Conservation (phyloP, 1,140 invertebrate species). For the Cydia pomonella region DNA sequence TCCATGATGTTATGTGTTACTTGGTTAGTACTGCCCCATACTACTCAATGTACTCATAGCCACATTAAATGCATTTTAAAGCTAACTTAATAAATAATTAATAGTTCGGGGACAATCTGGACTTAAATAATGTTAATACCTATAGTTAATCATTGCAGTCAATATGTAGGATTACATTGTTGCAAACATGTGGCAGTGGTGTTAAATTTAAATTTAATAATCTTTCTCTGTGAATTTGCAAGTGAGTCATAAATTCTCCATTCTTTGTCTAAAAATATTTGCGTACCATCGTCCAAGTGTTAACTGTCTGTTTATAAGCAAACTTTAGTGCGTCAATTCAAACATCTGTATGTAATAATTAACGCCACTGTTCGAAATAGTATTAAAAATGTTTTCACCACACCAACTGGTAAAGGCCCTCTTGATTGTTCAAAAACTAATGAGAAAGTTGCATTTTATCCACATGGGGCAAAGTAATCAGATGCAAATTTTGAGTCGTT, state of each 20-base stretch:
- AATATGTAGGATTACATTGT: not conserved
- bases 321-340: not conserved
- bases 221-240: not conserved
- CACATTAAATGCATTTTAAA: too few relatives aligned
- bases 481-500: too few relatives aligned
- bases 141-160: not conserved
- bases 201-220: not conserved
- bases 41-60: too few relatives aligned
- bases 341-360: conserved; percentile 15
- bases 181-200: not conserved
- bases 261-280: conserved; percentile 2
- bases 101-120: too few relatives aligned
- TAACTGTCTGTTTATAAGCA: too few relatives aligned
- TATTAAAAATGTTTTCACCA: conserved; percentile 15
- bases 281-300: not conserved
- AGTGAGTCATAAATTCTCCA: not conserved
- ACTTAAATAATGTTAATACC: not conserved
- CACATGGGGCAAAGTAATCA: too few relatives aligned
- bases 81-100: too few relatives aligned
- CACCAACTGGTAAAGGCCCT: too few relatives aligned
- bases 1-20: too few relatives aligned
- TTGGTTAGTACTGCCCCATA: too few relatives aligned
- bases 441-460: too few relatives aligned
- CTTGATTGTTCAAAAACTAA: too few relatives aligned
- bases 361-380: not conserved